A percentile compares a stretch with the other conserved stretches of the same genome.
These are phyloP conservation scores for Lithobates sylvaticus DNA, from an alignment of 2,797 vertebrate species.

Conservation along the genomic window DNA sequence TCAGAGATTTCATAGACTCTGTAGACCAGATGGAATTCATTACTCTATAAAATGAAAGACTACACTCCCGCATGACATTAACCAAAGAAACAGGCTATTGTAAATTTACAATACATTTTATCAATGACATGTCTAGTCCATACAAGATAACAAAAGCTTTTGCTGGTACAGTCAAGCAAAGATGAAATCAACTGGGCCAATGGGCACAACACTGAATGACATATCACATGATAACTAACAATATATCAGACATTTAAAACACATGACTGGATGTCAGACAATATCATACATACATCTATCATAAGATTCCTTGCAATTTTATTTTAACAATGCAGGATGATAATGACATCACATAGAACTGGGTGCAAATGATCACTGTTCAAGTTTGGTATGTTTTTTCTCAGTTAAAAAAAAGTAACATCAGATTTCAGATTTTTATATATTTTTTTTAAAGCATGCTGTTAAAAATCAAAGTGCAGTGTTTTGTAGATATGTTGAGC, in stretches of 20 bases:
- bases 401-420: too few species aligned
- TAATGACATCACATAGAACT: too few species aligned
- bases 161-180: constrained; percentile 4
- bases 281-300: not conserved
- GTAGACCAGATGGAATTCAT: constrained; percentile 17
- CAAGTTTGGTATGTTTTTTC: too few species aligned
- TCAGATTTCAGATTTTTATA: too few species aligned
- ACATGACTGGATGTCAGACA: not conserved
- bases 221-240: constrained; percentile 15
- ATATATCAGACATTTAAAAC: constrained; percentile 5
- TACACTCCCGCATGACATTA: constrained; percentile 26
- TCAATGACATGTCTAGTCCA: constrained; percentile 41
- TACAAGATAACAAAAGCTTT: constrained; percentile 42
- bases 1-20: not conserved
- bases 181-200: constrained; percentile 33
- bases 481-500: too few species aligned
- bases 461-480: too few species aligned
- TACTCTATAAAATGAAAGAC: constrained; percentile 29
- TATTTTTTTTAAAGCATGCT: too few species aligned
- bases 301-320: not conserved
- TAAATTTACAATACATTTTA: constrained; percentile 38
- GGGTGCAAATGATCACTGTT: too few species aligned
- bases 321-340: not conserved
- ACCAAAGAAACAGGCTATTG: constrained; percentile 36
- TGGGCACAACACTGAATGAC: constrained; percentile 9